Conservation (phyloP, 2,113 vertebrate genomes). For the Engystomops pustulosus region DNA sequence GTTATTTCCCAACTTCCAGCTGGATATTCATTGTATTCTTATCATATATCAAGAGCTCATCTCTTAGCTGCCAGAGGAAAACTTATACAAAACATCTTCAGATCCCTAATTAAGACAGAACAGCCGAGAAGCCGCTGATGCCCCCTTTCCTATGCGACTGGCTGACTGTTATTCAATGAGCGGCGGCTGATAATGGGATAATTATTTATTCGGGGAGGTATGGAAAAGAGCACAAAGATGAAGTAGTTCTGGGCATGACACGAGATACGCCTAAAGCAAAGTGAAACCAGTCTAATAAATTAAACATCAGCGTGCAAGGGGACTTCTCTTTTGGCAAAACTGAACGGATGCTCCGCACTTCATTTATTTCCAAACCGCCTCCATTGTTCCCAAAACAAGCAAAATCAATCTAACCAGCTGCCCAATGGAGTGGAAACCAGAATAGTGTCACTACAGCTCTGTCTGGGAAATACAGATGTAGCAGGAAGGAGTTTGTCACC, state of each 20-base stretch:
- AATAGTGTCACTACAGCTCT: not conserved
- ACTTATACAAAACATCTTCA: not conserved
- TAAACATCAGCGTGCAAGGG: conserved; percentile 73
- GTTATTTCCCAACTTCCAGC: not conserved
- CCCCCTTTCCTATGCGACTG: conserved; percentile 16
- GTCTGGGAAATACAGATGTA: not conserved
- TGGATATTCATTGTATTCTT: not conserved
- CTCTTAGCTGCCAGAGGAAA: not conserved
- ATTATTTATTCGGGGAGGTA: conserved; percentile 71
- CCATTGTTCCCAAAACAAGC: conserved; percentile 76
- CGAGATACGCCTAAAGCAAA: conserved; percentile 74
- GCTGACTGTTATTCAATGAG: conserved; percentile 61
- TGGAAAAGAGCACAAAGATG: conserved; percentile 64
- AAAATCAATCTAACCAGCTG: conserved; percentile 78
- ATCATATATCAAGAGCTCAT: not conserved
- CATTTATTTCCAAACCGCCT: conserved; percentile 76
- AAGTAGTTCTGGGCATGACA: conserved; percentile 75
- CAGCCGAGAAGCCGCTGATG: not conserved
- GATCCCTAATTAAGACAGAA: conserved; percentile 16
- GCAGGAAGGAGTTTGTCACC: not conserved
- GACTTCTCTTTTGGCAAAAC: conserved; percentile 77
- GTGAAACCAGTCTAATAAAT: conserved; percentile 76
- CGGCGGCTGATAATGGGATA: conserved; percentile 77
- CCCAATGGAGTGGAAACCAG: conserved; percentile 76
- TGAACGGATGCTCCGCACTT: conserved; percentile 75